Base-by-base conservation (phyloP, 2,888 invertebrate species). In the Dicyrtoma fusca region DNA sequence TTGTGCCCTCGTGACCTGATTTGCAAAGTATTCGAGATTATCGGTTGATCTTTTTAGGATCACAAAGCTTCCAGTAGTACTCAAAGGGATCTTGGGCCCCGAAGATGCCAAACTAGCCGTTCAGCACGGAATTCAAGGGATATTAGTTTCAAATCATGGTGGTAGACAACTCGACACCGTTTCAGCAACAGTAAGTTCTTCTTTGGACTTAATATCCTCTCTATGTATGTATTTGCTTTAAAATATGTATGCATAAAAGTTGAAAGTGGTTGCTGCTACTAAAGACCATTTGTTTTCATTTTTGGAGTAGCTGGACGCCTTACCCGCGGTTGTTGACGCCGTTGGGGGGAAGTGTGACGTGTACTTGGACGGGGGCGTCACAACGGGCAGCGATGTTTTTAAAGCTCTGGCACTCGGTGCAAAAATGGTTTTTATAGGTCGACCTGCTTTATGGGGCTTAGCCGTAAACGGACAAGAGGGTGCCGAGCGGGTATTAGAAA, bases 121-220 rank as follows among this genome's bases (percentile, higher is more conserved):
- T 5, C 86, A 92, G 78, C 85, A 88, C 69, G 95, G 94, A 5
- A 92, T 90, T 59, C 85, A 88, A 1, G 97, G 88, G 0, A 88
- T 97, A 70, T 86, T 94, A 74, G 96, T 97, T 1, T 97, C 96
- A 0, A 97, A 97, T 84, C 97, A 97, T 83, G 97, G 97, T 1
- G 97, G 91, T 0, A 87, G 96, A 74, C 97, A 97, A 84, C 84
- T 95, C 45, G 95, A 95, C 82, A 88, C 89, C n/a, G 90, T 91
- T 10, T 91, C 92, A 14, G 89, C 95, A 11, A 88, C 94, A 71
- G 92, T 93, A 86, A 83, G 82, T 26, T n/a, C n/a, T n/a, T n/a
- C n/a, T n/a, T n/a, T n/a, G n/a, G n/a, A n/a, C n/a, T n/a, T n/a
- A n/a, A n/a, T n/a, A n/a, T n/a, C n/a, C n/a, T n/a, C n/a, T n/a